A percentile compares a stretch with the other conserved stretches of the same genome.
These are phyloP conservation scores for Heteropelma amictum DNA, from an alignment of 2,888 invertebrate genomes.

Conservation along the genomic window DNA sequence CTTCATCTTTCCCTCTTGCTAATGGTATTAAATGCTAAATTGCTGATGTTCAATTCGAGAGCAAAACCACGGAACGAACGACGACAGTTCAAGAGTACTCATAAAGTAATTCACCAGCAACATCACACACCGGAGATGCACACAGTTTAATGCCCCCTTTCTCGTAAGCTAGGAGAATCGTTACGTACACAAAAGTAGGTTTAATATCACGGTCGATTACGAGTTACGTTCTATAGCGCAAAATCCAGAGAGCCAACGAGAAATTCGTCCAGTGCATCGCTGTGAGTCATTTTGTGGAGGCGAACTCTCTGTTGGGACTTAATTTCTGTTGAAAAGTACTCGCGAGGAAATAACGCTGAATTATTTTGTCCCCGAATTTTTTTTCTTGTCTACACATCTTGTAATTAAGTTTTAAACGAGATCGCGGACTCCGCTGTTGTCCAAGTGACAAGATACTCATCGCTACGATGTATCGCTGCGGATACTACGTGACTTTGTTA, in stretches of 20 bases:
- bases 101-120: background rate
- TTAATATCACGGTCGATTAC: conserved; percentile 52
- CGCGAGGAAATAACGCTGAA: too few species aligned
- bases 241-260: conserved; percentile 20
- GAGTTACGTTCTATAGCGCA: conserved; percentile 36
- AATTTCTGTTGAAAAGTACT: too few species aligned
- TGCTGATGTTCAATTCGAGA: conserved; percentile 53
- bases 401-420: too few species aligned
- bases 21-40: conserved; percentile 56
- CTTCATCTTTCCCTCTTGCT: conserved; percentile 15
- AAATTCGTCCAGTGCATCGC: background rate
- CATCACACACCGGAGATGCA: background rate
- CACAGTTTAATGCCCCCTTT: background rate
- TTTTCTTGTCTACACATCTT: too few species aligned
- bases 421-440: too few species aligned
- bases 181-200: conserved; percentile 40
- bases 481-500: too few species aligned
- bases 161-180: conserved; percentile 31
- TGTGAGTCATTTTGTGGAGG: conserved; percentile 4
- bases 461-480: too few species aligned
- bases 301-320: too few species aligned
- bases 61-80: conserved; percentile 44
- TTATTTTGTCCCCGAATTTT: too few species aligned
- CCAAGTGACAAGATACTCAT: too few species aligned
- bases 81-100: conserved; percentile 26